Base-by-base conservation (phyloP, 2,888 invertebrate species). In the Brachypterus glaber region DNA sequence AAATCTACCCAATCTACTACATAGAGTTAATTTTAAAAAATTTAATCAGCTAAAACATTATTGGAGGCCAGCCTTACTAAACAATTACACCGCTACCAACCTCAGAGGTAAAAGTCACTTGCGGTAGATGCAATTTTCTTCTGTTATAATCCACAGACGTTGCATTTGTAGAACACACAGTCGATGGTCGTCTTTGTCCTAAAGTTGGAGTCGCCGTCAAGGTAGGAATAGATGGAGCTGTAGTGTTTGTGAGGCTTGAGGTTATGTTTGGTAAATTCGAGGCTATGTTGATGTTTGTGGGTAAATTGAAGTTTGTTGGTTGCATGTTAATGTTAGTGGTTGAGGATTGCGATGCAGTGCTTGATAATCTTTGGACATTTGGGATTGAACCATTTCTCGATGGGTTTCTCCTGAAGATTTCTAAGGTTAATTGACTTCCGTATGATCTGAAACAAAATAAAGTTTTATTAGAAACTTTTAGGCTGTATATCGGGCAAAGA, bases 41-140 rank as follows among this genome's bases (percentile, higher is more conserved):
- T n/a, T n/a, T n/a, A n/a, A n/a, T n/a, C n/a, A n/a, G n/a, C n/a
- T n/a, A n/a, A n/a, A n/a, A n/a, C n/a, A n/a, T n/a, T n/a, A n/a
- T n/a, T n/a, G n/a, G n/a, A n/a, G 21, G 21, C 5, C 21, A 21
- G n/a, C 4, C 13, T 14, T 17, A 14, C 33, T 70, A 87, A 53
- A 88, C 87, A 56, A 88, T 77, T 55, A 88, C 82, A 45, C 87
- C 87, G 55, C 77, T 82, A 83, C 88, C 87, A 77, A 89, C 88
- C 88, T 89, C 88, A 64, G 84, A 82, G 60, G 79, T 86, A 69
- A 88, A 88, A 35, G 88, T 84, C 61, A 89, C 85, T 70, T 84
- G 84, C 13, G 84, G 83, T 54, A 84, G 68, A 53, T 82, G 76
- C 14, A 83, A 70, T 55, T 80, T 76, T 63, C 79, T 72, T 54